Percentiles rank a stretch among this genome's conserved stretches.
phyloP scores from a whole-genome alignment of 2,888 invertebrate species.

The Nemotelus pantherinus region DNA sequence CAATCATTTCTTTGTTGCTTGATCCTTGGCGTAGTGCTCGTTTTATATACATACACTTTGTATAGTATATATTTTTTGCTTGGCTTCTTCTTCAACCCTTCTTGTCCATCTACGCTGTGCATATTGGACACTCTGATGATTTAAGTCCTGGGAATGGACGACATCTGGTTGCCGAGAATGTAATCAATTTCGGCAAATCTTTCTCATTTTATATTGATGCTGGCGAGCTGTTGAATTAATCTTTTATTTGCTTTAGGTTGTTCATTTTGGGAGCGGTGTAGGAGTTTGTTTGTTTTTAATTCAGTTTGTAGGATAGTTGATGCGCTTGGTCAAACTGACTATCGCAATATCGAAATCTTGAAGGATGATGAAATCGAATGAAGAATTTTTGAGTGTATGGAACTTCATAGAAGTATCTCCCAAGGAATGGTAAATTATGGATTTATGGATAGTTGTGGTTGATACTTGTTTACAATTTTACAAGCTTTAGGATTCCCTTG shows the following conservation, averaged over 20 bases:
- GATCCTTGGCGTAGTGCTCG: neutral
- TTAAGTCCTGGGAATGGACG: constrained; percentile 40
- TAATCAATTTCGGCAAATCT: constrained; percentile 37
- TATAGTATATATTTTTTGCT: neutral
- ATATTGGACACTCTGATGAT: constrained; percentile 38
- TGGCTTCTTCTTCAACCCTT: neutral
- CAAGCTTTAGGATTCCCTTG: too few relatives aligned
- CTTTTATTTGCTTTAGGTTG: neutral
- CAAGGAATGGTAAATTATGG: too few relatives aligned
- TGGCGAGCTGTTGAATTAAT: neutral
- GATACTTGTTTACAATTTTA: too few relatives aligned
- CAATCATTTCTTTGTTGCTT: constrained; percentile 30
- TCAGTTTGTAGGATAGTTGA: too few relatives aligned
- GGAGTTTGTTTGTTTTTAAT: neutral
- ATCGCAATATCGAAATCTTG: neutral
- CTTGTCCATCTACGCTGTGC: constrained; percentile 5
- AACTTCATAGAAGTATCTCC: too few relatives aligned
- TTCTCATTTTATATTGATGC: neutral
- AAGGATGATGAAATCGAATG: neutral
- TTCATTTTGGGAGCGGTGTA: neutral
- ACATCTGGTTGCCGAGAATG: constrained; percentile 37
- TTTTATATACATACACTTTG: neutral
- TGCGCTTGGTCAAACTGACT: too few relatives aligned
- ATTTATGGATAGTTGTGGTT: too few relatives aligned
- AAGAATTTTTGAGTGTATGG: too few relatives aligned